A percentile compares a stretch with the other conserved stretches of the same genome.
phyloP scores from a whole-genome alignment of 2,113 vertebrate genomes.

The Lonchura striata region DNA sequence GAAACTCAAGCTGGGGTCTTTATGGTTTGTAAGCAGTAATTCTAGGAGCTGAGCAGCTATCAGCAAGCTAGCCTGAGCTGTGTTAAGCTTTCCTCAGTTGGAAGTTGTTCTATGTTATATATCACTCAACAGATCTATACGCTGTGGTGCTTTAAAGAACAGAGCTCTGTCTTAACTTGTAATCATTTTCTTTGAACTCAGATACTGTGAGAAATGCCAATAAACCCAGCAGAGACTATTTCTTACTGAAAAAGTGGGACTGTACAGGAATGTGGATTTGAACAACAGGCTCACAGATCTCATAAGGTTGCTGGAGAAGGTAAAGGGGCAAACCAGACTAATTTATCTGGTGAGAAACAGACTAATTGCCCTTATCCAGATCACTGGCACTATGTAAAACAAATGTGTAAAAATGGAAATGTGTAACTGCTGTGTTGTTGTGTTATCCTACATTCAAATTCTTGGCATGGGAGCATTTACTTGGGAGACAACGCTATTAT shows the following conservation, averaged over 20 bases:
- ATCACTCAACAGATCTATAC: conserved; percentile 72
- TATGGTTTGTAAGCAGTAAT: conserved; percentile 69
- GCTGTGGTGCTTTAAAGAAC: conserved; percentile 61
- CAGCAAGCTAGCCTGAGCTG: conserved; percentile 49
- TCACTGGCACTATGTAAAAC: conserved; percentile 40
- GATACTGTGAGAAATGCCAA: conserved; percentile 76
- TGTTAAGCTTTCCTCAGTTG: conserved; percentile 66
- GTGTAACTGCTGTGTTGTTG: background rate
- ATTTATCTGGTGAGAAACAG: conserved; percentile 37
- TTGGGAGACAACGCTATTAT: background rate
- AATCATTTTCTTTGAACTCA: conserved; percentile 80
- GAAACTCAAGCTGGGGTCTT: conserved; percentile 65
- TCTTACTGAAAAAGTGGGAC: conserved; percentile 61
- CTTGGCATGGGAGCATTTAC: background rate
- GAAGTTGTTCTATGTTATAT: conserved; percentile 62
- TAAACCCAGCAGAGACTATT: conserved; percentile 72
- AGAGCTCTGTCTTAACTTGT: conserved; percentile 74
- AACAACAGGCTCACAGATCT: conserved; percentile 49
- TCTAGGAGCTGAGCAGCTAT: conserved; percentile 67
- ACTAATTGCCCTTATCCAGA: conserved; percentile 48
- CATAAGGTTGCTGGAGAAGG: conserved; percentile 8
- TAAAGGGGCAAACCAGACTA: conserved; percentile 1
- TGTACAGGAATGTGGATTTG: conserved; percentile 35
- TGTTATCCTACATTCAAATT: background rate
- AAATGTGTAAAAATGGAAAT: background rate